Base-by-base conservation (phyloP, 2,113 vertebrate genomes). In the Prinia subflava region DNA sequence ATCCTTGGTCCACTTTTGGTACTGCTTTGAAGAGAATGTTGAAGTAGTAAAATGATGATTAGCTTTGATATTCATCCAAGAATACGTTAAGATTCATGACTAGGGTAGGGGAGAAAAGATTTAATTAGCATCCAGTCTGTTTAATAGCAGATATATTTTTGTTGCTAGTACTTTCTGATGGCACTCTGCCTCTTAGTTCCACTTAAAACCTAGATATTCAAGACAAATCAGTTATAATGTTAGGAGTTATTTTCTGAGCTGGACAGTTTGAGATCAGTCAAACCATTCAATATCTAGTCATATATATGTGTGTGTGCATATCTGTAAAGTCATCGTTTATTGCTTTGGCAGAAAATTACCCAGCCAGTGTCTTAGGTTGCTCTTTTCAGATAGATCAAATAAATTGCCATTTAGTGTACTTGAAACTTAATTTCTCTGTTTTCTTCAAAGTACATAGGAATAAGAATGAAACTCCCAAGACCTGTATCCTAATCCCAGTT, bases 31-130 rank as follows among this genome's bases (percentile, higher is more conserved):
- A 90, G 55, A 94, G 79, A 57, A n/a, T 27, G 21, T 91, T 68
- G 49, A 71, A 84, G 56, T 57, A 57, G n/a, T 76, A 62, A 91
- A 87, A 87, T 64, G 15, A 79, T 83, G 27, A 70, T 85, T 83
- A 83, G 20, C 64, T 88, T 89, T 92, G 64, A 94, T 94, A 94
- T 79, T 67, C 89, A 83, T 89, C 46, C 74, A 93, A 91, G 39
- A 35, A 65, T 71, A 77, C 87, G 71, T 94, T 84, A 87, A 89
- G 89, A 93, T 83, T 79, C 68, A 82, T 93, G 65, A 69, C 42
- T 74, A 35, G 50, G 18, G 9, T 25, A 79, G 41, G 19, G 59
- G 27, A 81, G 28, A 69, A 87, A 73, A 60, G 24, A 75, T 92
- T 94, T 91, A 65, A 85, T 93, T 94, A 94, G 28, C 41, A 89